Percentiles rank a stretch among this genome's conserved stretches.
Evolutionary conservation across 2,797 vertebrate species (phyloP).

Genomic region (Babyrousa celebensis): DNA sequence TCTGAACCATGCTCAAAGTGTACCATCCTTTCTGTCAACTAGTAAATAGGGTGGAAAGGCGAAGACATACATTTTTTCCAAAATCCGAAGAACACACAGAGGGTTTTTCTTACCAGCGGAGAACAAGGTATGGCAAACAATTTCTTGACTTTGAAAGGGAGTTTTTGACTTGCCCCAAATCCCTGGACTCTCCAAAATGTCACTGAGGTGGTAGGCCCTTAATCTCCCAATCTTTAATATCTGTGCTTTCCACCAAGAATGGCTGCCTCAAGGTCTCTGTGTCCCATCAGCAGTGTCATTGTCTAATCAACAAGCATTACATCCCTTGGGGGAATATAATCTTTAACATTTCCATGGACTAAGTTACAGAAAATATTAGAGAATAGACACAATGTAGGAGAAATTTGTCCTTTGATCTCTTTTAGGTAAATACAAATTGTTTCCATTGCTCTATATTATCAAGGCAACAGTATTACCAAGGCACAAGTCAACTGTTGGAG

Average conservation of each 20-base stretch:
- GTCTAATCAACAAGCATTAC: neutral
- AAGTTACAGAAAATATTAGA: neutral
- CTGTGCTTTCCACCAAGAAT: neutral
- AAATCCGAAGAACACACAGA: slow-evolving; percentile 9
- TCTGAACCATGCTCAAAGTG: neutral
- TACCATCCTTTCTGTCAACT: neutral
- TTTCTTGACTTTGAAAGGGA: slow-evolving; percentile 4
- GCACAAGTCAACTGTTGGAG: neutral
- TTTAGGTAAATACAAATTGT: slow-evolving; percentile 28
- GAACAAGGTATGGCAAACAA: neutral
- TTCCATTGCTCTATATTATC: neutral
- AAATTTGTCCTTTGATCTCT: slow-evolving; percentile 11
- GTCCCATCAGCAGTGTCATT: neutral
- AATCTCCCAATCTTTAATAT: neutral
- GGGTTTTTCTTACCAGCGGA: neutral
- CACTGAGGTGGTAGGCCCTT: neutral
- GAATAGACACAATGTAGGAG: neutral
- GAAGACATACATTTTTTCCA: neutral
- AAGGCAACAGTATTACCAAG: neutral
- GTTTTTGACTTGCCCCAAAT: neutral
- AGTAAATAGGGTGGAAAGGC: neutral
- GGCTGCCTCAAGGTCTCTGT: neutral
- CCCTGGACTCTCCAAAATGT: neutral
- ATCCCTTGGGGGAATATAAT: neutral
- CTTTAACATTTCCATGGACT: neutral